Percentiles rank a stretch among this genome's conserved stretches.
phyloP scores from a whole-genome alignment of 2,888 invertebrate genomes.

The Agrotis segetum region DNA sequence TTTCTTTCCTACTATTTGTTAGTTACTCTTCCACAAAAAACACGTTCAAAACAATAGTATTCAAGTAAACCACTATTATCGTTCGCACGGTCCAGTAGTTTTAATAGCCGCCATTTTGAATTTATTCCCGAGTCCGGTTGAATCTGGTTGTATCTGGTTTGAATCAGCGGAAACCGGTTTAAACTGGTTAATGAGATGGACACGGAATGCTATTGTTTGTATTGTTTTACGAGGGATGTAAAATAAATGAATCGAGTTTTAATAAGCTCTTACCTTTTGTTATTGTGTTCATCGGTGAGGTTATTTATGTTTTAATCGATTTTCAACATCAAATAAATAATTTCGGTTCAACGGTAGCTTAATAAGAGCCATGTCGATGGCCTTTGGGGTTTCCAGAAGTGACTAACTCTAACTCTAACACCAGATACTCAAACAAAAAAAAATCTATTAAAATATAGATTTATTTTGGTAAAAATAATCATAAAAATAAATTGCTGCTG shows the following conservation, averaged over 20 bases:
- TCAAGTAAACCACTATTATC: slow-evolving; percentile 50
- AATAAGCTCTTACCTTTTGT: background rate
- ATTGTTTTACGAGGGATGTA: background rate
- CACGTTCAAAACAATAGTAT: slow-evolving; percentile 27
- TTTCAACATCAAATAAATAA: background rate
- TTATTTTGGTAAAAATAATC: too few relatives aligned
- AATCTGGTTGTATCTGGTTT: slow-evolving; percentile 13
- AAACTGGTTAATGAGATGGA: slow-evolving; percentile 21
- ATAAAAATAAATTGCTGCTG: too few relatives aligned
- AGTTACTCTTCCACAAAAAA: background rate
- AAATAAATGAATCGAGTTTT: background rate
- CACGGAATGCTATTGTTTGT: slow-evolving; percentile 2
- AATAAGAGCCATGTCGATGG: too few relatives aligned
- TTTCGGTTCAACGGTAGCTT: too few relatives aligned
- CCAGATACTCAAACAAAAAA: too few relatives aligned
- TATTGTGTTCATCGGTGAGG: too few relatives aligned
- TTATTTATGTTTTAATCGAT: background rate
- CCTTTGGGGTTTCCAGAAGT: too few relatives aligned
- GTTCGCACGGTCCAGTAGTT: slow-evolving; percentile 45
- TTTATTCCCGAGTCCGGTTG: slow-evolving; percentile 44
- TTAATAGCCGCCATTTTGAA: slow-evolving; percentile 46
- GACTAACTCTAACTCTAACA: too few relatives aligned
- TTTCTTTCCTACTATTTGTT: too few relatives aligned
- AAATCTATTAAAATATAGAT: too few relatives aligned
- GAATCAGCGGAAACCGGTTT: slow-evolving; percentile 34